These are phyloP conservation scores for Neomorphus geoffroyi DNA, from an alignment of 2,797 vertebrate genomes.

Conservation along the genomic window DNA sequence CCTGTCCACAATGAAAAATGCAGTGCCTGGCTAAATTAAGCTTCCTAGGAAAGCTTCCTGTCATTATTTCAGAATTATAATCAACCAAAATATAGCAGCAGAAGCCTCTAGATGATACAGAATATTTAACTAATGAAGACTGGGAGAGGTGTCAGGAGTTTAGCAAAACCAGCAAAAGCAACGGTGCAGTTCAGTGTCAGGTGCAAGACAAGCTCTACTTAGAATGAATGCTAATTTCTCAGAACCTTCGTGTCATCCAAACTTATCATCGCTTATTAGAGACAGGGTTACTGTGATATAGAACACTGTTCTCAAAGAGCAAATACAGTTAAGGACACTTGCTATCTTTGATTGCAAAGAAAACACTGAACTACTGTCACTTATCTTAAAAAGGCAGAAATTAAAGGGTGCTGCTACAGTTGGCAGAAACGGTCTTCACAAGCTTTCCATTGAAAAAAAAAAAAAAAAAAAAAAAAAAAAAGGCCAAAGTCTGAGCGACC, in stretches of 20 bases:
- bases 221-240: neutral
- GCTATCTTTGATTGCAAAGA: neutral
- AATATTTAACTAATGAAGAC: neutral
- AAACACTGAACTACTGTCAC: neutral
- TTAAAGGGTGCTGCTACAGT: neutral
- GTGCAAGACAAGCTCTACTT: neutral
- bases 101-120: neutral
- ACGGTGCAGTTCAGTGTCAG: neutral
- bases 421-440: neutral
- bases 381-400: neutral
- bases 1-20: neutral
- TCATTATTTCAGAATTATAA: neutral
- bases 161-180: neutral
- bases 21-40: neutral
- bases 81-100: neutral
- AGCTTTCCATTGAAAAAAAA: neutral
- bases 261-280: neutral
- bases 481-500: neutral
- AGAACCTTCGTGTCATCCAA: neutral
- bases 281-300: neutral
- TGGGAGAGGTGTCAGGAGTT: neutral
- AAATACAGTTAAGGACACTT: neutral
- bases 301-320: neutral
- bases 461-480: neutral
- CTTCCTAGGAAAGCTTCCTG: neutral